phyloP scores from a whole-genome alignment of 2,797 vertebrate species.

The Tympanoctomys barrerae region DNA sequence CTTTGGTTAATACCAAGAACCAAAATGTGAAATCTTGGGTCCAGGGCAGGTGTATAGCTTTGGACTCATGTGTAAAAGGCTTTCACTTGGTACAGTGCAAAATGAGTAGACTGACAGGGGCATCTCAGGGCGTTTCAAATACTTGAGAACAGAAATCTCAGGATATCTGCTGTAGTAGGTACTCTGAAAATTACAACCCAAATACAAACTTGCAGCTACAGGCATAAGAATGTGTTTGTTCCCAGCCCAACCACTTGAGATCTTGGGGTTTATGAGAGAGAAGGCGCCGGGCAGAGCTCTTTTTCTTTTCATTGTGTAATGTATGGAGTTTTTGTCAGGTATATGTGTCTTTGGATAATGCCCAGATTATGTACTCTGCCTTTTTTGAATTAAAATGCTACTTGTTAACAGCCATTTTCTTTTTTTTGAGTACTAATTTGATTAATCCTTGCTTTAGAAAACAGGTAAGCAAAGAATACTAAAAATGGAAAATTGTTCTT shows the following conservation, averaged over 20 bases:
- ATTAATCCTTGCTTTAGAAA: constrained; percentile 4
- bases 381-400: not conserved
- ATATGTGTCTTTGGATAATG: constrained; percentile 31
- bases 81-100: not conserved
- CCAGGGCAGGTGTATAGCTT: not conserved
- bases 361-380: not conserved
- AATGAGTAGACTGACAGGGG: not conserved
- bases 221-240: not conserved
- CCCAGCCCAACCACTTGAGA: not conserved
- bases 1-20: constrained; percentile 3
- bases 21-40: not conserved
- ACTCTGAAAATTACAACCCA: not conserved
- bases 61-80: constrained; percentile 8
- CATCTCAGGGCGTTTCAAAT: not conserved
- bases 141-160: not conserved
- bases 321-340: not conserved
- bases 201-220: not conserved
- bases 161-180: not conserved
- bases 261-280: not conserved
- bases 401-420: constrained; percentile 4
- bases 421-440: constrained; percentile 42
- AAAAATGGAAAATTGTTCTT: not conserved
- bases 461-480: not conserved
- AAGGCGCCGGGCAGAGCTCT: not conserved
- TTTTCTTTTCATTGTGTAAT: not conserved